These are phyloP conservation scores for Nipponia nippon DNA, from an alignment of 2,113 vertebrate genomes.

Conservation along the genomic window DNA sequence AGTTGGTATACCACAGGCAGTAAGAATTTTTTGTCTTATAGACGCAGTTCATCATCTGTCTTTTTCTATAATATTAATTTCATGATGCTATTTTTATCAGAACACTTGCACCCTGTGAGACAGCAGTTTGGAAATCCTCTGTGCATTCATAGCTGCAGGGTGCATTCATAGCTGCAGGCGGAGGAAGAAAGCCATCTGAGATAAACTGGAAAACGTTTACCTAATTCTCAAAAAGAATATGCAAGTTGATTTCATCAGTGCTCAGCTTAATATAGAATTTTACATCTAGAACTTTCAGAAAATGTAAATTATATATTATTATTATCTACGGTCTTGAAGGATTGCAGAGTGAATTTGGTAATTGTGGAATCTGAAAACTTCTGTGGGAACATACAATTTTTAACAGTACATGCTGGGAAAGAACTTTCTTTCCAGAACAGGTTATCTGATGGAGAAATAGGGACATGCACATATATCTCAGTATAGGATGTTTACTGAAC, in stretches of 20 bases:
- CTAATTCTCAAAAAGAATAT: not conserved
- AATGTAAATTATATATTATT: not conserved
- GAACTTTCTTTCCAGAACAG: not conserved
- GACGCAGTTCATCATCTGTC: not conserved
- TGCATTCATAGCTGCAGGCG: not conserved
- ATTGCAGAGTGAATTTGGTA: not conserved
- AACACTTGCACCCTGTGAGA: not conserved
- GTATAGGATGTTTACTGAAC: not conserved
- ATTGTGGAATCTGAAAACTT: not conserved
- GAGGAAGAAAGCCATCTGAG: slow-evolving; percentile 32
- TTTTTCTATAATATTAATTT: slow-evolving; percentile 1
- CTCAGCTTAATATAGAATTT: slow-evolving; percentile 3
- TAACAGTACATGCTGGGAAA: not conserved
- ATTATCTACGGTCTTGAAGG: not conserved
- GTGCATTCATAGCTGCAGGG: not conserved
- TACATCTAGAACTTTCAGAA: not conserved
- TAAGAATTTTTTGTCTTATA: slow-evolving; percentile 31
- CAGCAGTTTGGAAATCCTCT: slow-evolving; percentile 26
- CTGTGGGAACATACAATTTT: not conserved
- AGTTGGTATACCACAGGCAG: not conserved
- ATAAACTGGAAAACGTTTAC: slow-evolving; percentile 66
- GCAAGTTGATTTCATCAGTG: not conserved
- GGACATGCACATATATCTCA: not conserved
- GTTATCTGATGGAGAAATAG: not conserved
- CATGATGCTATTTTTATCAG: slow-evolving; percentile 10